These are phyloP conservation scores for Steromphala cineraria DNA, from an alignment of 2,888 invertebrate species.

Conservation along the genomic window DNA sequence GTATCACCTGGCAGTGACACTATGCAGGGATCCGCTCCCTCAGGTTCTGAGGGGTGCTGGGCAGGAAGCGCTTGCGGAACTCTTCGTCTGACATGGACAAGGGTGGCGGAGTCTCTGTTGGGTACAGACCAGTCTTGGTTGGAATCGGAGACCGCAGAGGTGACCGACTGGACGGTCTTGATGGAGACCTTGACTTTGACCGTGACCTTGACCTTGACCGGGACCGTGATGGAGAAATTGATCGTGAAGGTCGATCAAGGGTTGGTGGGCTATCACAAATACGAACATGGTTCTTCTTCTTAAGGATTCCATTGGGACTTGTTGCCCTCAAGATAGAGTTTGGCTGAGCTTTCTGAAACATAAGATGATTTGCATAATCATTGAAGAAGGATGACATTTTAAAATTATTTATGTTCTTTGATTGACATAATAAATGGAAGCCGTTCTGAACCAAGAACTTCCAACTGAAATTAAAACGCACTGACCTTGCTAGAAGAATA, in stretches of 20 bases:
- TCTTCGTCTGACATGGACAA: constrained; percentile 60
- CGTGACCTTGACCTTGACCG: not conserved
- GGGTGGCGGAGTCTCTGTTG: constrained; percentile 51
- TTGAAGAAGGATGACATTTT: no score
- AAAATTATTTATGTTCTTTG: no score
- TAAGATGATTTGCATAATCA: not conserved
- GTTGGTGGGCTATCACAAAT: constrained; percentile 37
- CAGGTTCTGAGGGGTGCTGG: constrained; percentile 32
- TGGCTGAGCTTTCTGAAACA: constrained; percentile 8
- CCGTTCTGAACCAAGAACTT: not conserved
- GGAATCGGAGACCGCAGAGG: constrained; percentile 18
- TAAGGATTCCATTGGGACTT: constrained; percentile 27
- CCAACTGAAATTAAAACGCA: no score
- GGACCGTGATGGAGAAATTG: not conserved
- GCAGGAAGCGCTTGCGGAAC: constrained; percentile 52
- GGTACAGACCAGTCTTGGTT: constrained; percentile 24
- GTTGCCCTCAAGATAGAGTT: constrained; percentile 33
- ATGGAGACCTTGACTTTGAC: not conserved
- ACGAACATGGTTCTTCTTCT: constrained; percentile 40
- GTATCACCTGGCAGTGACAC: no score
- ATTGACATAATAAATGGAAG: no score
- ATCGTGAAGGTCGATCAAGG: not conserved
- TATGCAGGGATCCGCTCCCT: no score
- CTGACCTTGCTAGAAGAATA: not conserved
- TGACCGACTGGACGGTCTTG: constrained; percentile 12